Evolutionary conservation across 2,888 invertebrate species (phyloP).

Genomic region (Torymus tubicola): DNA sequence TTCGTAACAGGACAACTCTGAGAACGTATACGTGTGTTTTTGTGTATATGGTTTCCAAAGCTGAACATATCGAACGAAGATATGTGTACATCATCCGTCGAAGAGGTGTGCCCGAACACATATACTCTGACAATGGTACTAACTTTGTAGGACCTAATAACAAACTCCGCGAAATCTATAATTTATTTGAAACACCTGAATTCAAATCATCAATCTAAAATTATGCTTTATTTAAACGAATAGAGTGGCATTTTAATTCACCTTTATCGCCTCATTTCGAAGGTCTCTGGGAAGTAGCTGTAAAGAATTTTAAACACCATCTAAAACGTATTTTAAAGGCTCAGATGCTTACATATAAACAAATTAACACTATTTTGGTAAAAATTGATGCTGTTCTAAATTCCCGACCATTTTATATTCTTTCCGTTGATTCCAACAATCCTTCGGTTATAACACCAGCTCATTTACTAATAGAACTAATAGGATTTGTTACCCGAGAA

Average conservation of each 20-base stretch:
- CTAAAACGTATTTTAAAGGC: neutral
- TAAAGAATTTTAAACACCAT: slow-evolving; percentile 6
- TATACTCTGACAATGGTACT: slow-evolving; percentile 1
- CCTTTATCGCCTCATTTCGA: slow-evolving; percentile 11
- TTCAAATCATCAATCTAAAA: neutral
- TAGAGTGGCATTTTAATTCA: slow-evolving; percentile 17
- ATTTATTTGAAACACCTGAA: neutral
- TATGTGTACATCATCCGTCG: neutral
- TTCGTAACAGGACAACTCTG: neutral
- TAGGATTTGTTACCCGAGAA: no score
- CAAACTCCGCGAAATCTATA: neutral
- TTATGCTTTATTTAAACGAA: neutral
- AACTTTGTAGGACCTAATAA: slow-evolving; percentile 2
- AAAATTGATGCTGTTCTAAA: neutral
- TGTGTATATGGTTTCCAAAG: slow-evolving; percentile 15
- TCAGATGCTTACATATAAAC: neutral
- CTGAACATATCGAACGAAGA: slow-evolving; percentile 1
- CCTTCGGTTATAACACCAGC: neutral
- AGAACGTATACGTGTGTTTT: slow-evolving; percentile 10
- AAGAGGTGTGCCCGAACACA: neutral
- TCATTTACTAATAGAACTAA: neutral
- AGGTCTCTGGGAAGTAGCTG: slow-evolving; percentile 1
- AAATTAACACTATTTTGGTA: neutral
- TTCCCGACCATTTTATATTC: no score
- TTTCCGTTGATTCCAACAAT: no score